Evolutionary conservation across 2,888 invertebrate genomes (phyloP).

Genomic region (Lysandra bellargus): DNA sequence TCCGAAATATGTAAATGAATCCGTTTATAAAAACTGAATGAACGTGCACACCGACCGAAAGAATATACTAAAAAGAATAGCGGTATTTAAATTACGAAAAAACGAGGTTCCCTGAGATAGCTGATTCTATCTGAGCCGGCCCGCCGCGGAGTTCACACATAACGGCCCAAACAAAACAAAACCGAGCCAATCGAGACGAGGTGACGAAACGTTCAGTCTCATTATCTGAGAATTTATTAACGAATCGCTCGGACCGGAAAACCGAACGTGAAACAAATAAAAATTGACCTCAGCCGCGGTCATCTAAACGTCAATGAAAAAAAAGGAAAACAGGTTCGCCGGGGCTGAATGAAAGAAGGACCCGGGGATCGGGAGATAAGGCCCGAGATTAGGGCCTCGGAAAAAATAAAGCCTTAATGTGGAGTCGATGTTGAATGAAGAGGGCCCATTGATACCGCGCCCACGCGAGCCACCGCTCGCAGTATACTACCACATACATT

Average conservation of each 20-base stretch:
- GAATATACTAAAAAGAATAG: constrained; percentile 66
- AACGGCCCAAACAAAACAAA: constrained; percentile 70
- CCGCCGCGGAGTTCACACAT: constrained; percentile 77
- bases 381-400: constrained; percentile 72
- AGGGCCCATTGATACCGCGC: constrained; percentile 75
- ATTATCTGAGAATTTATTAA: constrained; percentile 81
- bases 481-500: constrained; percentile 59
- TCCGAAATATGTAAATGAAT: constrained; percentile 29
- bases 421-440: constrained; percentile 78
- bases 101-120: constrained; percentile 66
- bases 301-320: constrained; percentile 79
- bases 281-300: constrained; percentile 80
- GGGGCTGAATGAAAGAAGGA: constrained; percentile 75
- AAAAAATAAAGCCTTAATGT: constrained; percentile 78
- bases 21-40: constrained; percentile 40
- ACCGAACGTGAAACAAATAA: constrained; percentile 80
- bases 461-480: constrained; percentile 62
- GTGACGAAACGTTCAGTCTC: constrained; percentile 81
- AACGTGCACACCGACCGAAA: constrained; percentile 46
- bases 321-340: constrained; percentile 76
- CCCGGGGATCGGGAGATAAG: constrained; percentile 77
- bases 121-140: constrained; percentile 67
- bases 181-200: constrained; percentile 78
- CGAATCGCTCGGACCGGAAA: constrained; percentile 79
- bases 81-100: constrained; percentile 74